Evolutionary conservation across 2,888 invertebrate genomes (phyloP).

Genomic region (Ophioninae sp.): DNA sequence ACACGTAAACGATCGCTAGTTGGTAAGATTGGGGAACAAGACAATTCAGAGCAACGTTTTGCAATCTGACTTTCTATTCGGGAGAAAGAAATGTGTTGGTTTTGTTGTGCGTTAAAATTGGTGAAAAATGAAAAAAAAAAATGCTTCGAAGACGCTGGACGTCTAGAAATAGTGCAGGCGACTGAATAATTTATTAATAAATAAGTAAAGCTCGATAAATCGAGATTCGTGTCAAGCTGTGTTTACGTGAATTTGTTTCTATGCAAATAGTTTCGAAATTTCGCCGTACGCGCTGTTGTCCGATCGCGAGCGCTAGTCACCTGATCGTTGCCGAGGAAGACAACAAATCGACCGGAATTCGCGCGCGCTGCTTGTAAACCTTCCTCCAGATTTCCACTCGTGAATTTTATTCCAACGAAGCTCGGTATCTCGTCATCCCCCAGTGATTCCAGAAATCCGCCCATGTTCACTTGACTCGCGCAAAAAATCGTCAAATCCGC

Average conservation of each 20-base stretch:
- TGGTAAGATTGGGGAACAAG: neutral
- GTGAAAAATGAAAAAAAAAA: no score
- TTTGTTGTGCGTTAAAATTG: no score
- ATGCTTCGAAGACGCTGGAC: no score
- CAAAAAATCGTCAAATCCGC: neutral
- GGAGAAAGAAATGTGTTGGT: no score
- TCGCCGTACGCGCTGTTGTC: neutral
- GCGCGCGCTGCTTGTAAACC: slow-evolving; percentile 84
- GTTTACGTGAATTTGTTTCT: no score
- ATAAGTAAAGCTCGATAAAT: no score
- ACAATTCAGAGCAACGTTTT: neutral
- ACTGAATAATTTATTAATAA: no score
- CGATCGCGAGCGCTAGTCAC: slow-evolving; percentile 78
- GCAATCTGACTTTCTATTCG: no score
- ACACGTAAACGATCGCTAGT: neutral
- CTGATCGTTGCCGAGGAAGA: slow-evolving; percentile 88
- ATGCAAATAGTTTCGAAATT: neutral
- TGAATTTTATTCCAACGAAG: slow-evolving; percentile 92
- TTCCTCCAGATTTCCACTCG: slow-evolving; percentile 87
- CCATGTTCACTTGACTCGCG: slow-evolving; percentile 86
- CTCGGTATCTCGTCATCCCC: slow-evolving; percentile 85
- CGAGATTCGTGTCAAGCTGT: no score
- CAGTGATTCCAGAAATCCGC: slow-evolving; percentile 85
- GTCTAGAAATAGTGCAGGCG: no score
- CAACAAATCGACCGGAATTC: slow-evolving; percentile 82